Evolutionary conservation across 2,888 invertebrate genomes (phyloP), one percentile per base, ranked within the genome.

Genomic region (Mamestra brassicae): DNA sequence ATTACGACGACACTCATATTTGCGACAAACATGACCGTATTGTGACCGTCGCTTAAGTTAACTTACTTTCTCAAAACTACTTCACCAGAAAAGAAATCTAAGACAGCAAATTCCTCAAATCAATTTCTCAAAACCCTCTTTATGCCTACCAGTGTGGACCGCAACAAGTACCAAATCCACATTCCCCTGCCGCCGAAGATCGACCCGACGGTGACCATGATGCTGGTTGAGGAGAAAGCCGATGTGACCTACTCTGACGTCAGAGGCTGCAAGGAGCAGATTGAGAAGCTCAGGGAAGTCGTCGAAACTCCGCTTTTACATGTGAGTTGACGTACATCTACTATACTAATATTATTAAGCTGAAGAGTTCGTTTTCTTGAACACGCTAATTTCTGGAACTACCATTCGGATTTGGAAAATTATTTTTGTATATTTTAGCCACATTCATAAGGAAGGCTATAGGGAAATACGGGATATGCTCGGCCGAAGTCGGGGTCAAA

Each of bases 161-260:
- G 99, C 79, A 99, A 99, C 95, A 99, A 99, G 95, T 99, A 99
- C 94, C 99, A 99, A 97, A 99, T 99, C 91, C 99, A 99, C 96
- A 99, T 99, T 88, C 99, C 99, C 0, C 96, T 99, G 79, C 99
- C 99, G 1, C 99, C 99, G 0, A 99, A 99, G 97, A 99, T 99
- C 89, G 99, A 99, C 95, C 99, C 99, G 0, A 99, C 99, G 0
- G 99, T 99, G 0, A 99, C 99, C 2, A 99, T 99, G 99, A 99
- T 99, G 99, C 99, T 99, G 96, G 99, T 99, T 0, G 99, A 99
- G 99, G 99, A 81, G 94, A 99, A 99, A 90, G 99, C 99, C 0
- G 99, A 99, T 94, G 99, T 99, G 0, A 99, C 99, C 0, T 99
- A 99, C 96, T 99, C 99, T 0, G 99, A 99, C n/a, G n/a, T n/a